Evolutionary conservation across 2,113 vertebrate genomes (phyloP), one percentile per base, ranked within the genome.

Genomic region (Corythaixoides concolor): DNA sequence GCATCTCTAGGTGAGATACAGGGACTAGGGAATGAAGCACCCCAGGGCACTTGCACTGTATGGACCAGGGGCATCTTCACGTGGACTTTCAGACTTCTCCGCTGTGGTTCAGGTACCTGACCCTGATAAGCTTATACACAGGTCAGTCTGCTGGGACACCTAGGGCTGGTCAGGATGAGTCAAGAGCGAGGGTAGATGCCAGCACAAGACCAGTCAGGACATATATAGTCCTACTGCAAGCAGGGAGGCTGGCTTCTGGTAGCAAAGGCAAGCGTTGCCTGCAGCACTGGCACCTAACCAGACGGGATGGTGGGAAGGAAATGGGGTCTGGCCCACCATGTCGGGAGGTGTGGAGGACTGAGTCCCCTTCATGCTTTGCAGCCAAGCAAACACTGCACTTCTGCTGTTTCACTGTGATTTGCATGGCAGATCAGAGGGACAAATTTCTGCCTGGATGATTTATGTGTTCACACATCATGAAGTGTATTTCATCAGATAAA

Each of bases 311-410:
- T 39, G 35, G 28, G 35, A 52, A 68, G 77, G 53, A 85, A 70
- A 68, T 5, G 3, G 56, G 35, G 35, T 59, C 62, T 91, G 78
- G 35, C 27, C 69, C 0, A 0, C 35, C 1, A 1, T 32, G 53
- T 2, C 10, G 1, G 41, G 33, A 91, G 24, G 35, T 4, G 0
- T 45, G 35, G 60, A 76, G 60, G 82, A 85, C 82, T 49, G 58
- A 84, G 53, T 90, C 75, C 59, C 77, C 77, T 92, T 95, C 88
- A 90, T 77, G 85, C 81, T 91, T 79, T 72, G 23, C 75, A 72
- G 64, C 66, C 74, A 93, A 85, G 70, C 60, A 49, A 86, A 85
- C 64, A 15, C 47, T 47, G 37, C 59, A 26, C 33, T 95, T 55
- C 83, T 80, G 70, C 73, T 43, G 50, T 68, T 85, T 94, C 52